Percentiles rank a stretch among this genome's conserved stretches.
Conservation (phyloP, 2,888 invertebrate species). For the Parascotia fuliginaria region DNA sequence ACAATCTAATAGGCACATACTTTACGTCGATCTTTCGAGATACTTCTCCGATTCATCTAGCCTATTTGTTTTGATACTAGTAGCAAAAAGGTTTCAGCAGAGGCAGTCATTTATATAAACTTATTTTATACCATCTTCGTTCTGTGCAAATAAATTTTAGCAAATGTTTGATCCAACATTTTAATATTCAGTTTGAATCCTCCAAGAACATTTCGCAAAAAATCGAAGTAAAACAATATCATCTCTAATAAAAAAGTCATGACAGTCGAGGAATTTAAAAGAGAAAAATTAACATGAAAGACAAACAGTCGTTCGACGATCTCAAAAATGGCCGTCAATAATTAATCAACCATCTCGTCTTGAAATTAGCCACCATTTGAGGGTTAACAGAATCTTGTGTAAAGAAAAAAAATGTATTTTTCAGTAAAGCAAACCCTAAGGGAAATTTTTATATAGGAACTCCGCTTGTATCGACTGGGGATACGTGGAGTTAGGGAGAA, state of each 20-base stretch:
- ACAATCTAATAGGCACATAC: no score
- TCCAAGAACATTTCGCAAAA: conserved; percentile 9
- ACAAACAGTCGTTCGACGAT: conserved; percentile 70
- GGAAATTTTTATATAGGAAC: conserved; percentile 82
- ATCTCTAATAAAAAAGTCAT: conserved; percentile 67
- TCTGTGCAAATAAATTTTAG: neutral
- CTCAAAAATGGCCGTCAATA: conserved; percentile 77
- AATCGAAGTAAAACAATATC: conserved; percentile 52
- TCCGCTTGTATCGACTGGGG: conserved; percentile 62
- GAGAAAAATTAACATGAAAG: conserved; percentile 75
- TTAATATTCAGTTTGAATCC: neutral
- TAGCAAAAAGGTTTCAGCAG: no score
- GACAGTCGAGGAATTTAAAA: conserved; percentile 62
- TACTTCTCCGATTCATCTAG: no score
- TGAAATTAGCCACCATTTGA: conserved; percentile 79
- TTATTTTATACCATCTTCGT: no score
- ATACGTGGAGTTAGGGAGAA: conserved; percentile 28
- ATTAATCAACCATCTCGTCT: conserved; percentile 80
- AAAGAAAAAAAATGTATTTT: conserved; percentile 68
- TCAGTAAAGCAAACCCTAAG: conserved; percentile 66
- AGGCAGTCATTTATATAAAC: no score
- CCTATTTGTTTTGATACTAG: no score
- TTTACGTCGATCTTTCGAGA: no score
- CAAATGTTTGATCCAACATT: no score
- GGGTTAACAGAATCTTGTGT: conserved; percentile 71